A percentile compares a stretch with the other conserved stretches of the same genome.
phyloP scores from a whole-genome alignment of 2,797 vertebrate genomes.

The Pitangus sulphuratus region DNA sequence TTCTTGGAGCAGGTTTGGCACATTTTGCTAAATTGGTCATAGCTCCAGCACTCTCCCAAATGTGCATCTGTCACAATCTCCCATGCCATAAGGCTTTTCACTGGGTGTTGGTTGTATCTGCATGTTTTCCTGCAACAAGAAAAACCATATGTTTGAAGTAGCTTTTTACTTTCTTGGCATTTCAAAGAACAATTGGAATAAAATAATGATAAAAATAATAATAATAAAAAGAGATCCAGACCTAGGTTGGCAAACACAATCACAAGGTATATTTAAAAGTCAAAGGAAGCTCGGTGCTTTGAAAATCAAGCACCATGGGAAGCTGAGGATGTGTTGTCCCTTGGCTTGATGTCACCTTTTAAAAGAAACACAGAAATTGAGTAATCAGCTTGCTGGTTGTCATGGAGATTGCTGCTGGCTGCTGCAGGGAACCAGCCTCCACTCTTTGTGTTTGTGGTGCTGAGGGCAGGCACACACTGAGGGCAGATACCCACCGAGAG shows the following conservation, averaged over 20 bases:
- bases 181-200: neutral
- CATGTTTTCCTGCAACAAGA: constrained; percentile 1
- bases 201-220: neutral
- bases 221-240: neutral
- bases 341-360: constrained; percentile 37
- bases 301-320: constrained; percentile 10
- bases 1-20: neutral
- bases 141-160: neutral
- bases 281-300: constrained; percentile 6
- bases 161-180: neutral
- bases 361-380: constrained; percentile 54
- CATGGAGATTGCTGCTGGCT: constrained; percentile 54
- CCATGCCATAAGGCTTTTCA: neutral
- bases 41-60: neutral
- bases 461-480: constrained; percentile 10
- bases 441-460: neutral
- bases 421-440: constrained; percentile 25
- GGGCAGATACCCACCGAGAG: neutral
- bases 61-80: neutral
- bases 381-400: constrained; percentile 63
- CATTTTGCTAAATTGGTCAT: neutral
- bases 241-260: constrained; percentile 29
- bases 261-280: constrained; percentile 42
- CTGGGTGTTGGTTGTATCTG: neutral
- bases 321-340: constrained; percentile 8